These are phyloP conservation scores for Catharus bicknelli DNA, from an alignment of 2,113 vertebrate genomes.

Conservation along the genomic window DNA sequence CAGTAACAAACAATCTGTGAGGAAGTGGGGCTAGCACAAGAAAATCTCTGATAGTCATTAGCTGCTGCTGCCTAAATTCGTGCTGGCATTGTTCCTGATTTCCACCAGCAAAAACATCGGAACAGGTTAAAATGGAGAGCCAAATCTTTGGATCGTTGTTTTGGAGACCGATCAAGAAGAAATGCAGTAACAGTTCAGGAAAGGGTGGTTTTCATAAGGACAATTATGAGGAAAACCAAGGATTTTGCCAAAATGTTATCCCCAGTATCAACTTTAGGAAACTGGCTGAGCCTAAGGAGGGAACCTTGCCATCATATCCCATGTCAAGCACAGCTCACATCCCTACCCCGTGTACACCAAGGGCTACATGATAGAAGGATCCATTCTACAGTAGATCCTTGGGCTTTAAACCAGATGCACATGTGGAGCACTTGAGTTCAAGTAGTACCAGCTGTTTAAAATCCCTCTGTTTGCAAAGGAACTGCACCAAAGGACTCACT, in stretches of 20 bases:
- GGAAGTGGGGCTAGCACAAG: background rate
- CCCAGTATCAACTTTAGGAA: background rate
- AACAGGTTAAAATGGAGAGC: slow-evolving; percentile 3
- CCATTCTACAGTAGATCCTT: background rate
- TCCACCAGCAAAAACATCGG: background rate
- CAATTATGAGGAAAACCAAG: slow-evolving; percentile 24
- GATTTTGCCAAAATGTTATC: slow-evolving; percentile 1
- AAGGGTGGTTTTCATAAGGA: slow-evolving; percentile 13
- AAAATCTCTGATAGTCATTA: background rate
- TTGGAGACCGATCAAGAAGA: background rate
- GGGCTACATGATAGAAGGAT: background rate
- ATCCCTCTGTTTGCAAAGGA: background rate
- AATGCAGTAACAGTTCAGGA: slow-evolving; percentile 8
- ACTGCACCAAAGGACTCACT: background rate
- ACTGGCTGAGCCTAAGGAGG: background rate
- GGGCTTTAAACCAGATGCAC: rapidly evolving
- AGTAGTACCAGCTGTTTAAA: background rate
- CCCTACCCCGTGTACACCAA: background rate
- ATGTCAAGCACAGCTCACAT: rapidly evolving
- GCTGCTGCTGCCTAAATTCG: rapidly evolving
- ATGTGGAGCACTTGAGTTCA: background rate
- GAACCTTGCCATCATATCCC: background rate
- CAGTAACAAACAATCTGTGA: background rate
- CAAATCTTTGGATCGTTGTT: slow-evolving; percentile 39
- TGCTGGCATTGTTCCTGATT: background rate